These are phyloP conservation scores for Donacobius atricapilla DNA, from an alignment of 2,113 vertebrate genomes.

Conservation along the genomic window DNA sequence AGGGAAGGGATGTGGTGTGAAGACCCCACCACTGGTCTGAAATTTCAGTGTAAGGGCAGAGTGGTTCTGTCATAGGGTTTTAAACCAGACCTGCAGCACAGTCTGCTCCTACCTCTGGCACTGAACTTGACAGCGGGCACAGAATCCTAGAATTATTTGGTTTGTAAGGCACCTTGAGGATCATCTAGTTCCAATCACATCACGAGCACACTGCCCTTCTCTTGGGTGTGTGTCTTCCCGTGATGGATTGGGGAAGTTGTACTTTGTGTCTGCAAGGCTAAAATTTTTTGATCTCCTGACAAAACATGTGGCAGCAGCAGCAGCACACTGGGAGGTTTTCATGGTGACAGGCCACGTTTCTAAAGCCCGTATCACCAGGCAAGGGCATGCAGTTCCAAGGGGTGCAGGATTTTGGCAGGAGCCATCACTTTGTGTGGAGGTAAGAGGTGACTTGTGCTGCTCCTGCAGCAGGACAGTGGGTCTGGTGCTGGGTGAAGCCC, in stretches of 20 bases:
- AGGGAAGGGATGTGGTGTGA: neutral
- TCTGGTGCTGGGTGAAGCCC: neutral
- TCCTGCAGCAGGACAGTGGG: neutral
- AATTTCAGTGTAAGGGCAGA: neutral
- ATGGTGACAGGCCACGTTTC: neutral
- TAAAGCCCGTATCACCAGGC: neutral
- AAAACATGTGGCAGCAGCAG: neutral
- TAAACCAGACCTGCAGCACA: neutral
- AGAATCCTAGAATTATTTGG: neutral
- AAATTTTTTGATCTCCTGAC: neutral
- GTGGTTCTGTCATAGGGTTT: neutral
- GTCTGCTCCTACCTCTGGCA: neutral
- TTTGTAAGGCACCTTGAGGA: neutral
- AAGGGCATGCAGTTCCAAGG: neutral
- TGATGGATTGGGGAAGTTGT: neutral
- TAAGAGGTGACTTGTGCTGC: too few species aligned
- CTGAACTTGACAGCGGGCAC: neutral
- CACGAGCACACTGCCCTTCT: rapidly evolving
- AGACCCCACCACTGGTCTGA: rapidly evolving
- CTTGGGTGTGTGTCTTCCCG: neutral
- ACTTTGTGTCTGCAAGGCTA: neutral
- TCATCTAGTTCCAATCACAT: neutral
- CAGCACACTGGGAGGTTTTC: rapidly evolving
- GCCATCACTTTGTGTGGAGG: neutral
- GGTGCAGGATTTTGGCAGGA: neutral